Evolutionary conservation across 2,797 vertebrate genomes (phyloP).

Genomic region (Protonibea diacanthus): DNA sequence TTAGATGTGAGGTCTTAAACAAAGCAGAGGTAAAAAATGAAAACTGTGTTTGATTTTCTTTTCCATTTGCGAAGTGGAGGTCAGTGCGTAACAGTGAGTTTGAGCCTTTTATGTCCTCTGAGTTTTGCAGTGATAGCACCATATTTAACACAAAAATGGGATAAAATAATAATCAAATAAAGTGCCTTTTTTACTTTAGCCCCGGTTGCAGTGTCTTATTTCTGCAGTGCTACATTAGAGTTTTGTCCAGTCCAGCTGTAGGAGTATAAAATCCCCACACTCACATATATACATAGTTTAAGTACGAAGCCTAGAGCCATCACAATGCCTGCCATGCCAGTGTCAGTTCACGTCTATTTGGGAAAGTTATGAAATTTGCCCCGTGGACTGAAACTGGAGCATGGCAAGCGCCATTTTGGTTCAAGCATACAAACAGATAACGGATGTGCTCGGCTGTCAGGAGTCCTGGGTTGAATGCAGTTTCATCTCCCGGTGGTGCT

Average conservation of each 20-base stretch:
- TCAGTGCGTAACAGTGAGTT: conserved; percentile 1
- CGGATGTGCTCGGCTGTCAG: conserved; percentile 3
- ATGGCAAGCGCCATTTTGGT: conserved; percentile 66
- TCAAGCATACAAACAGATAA: conserved; percentile 37
- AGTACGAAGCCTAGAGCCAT: background rate
- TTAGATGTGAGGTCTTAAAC: conserved; percentile 48
- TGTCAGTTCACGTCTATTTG: conserved; percentile 11
- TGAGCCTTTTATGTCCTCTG: background rate
- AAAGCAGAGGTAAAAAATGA: conserved; percentile 41
- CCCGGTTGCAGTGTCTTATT: background rate
- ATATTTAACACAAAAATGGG: background rate
- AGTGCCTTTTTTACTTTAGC: background rate
- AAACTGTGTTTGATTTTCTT: conserved; percentile 40
- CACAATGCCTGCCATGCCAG: conserved; percentile 8
- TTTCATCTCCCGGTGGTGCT: background rate
- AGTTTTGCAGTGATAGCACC: background rate
- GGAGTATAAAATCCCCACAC: background rate
- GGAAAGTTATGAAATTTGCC: conserved; percentile 10
- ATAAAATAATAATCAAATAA: background rate
- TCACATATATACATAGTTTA: background rate
- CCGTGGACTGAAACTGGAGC: conserved; percentile 45
- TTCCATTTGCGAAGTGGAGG: conserved; percentile 22
- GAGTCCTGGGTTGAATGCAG: background rate
- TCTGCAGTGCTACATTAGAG: background rate
- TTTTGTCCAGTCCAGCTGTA: background rate